Percentiles rank a stretch among this genome's conserved stretches.
These are phyloP conservation scores for Tenthredo distinguenda DNA, from an alignment of 2,888 invertebrate genomes.

Conservation along the genomic window DNA sequence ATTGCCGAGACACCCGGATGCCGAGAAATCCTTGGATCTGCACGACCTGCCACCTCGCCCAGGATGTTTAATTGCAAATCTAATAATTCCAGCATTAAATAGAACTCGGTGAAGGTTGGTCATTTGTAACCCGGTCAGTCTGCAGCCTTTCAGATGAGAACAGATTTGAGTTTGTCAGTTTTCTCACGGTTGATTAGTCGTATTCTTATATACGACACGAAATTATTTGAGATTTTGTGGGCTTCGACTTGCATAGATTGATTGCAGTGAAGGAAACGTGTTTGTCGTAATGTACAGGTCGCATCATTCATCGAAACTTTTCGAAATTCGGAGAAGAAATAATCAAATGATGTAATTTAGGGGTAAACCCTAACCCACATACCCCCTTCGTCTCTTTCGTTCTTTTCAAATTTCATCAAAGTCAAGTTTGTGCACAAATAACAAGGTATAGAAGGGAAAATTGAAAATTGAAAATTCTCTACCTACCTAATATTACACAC, in stretches of 20 bases:
- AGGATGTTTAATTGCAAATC: slow-evolving; percentile 17
- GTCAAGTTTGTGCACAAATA: no score
- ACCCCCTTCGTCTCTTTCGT: no score
- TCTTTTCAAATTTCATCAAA: no score
- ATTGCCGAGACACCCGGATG: slow-evolving; percentile 32
- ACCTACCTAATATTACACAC: neutral
- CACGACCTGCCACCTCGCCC: neutral
- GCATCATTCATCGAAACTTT: no score
- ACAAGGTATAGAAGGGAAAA: neutral
- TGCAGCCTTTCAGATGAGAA: neutral
- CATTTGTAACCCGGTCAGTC: neutral
- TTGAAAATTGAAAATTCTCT: neutral
- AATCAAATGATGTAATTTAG: no score
- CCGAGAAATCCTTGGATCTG: slow-evolving; percentile 24
- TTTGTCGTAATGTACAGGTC: no score
- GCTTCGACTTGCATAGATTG: no score
- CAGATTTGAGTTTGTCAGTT: neutral
- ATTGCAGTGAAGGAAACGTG: no score
- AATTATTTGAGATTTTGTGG: no score
- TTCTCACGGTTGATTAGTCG: neutral
- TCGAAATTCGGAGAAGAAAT: no score
- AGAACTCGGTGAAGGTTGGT: neutral
- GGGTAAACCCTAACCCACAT: no score
- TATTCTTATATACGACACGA: no score
- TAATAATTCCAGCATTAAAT: neutral